Percentiles rank a stretch among this genome's conserved stretches.
Conservation (phyloP, 2,888 invertebrate genomes). For the Epirrhoe alternata region DNA sequence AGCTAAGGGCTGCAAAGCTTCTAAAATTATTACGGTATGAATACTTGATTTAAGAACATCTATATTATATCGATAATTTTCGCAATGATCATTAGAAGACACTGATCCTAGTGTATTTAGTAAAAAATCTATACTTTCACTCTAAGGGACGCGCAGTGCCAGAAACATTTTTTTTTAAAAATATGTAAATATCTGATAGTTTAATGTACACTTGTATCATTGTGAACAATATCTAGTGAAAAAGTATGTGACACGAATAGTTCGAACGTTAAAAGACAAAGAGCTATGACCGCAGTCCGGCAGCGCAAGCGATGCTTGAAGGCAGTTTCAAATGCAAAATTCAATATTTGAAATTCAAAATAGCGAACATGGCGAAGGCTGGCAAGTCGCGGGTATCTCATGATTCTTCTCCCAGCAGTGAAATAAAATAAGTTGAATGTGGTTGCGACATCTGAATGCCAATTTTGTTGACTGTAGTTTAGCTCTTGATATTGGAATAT, state of each 20-base stretch:
- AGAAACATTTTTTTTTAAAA: too few relatives aligned
- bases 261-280: conserved; percentile 54
- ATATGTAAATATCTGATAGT: too few relatives aligned
- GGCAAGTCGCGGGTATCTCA: conserved; percentile 64
- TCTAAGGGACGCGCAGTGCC: too few relatives aligned
- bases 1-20: too few relatives aligned
- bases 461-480: conserved; percentile 64
- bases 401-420: conserved; percentile 67
- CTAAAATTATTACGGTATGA: too few relatives aligned
- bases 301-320: conserved; percentile 59
- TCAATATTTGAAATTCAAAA: conserved; percentile 83
- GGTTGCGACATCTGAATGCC: conserved; percentile 67
- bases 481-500: conserved; percentile 41
- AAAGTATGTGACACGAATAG: conserved; percentile 20
- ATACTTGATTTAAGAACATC: too few relatives aligned
- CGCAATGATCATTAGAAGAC: too few relatives aligned
- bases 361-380: conserved; percentile 61
- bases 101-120: too few relatives aligned
- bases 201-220: not conserved
- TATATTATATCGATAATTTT: too few relatives aligned
- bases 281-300: conserved; percentile 59
- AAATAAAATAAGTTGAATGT: conserved; percentile 73
- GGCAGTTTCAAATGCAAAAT: conserved; percentile 80
- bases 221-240: conserved; percentile 7
- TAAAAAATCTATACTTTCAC: too few relatives aligned